phyloP scores from a whole-genome alignment of 2,113 vertebrate genomes.

The Genyomyrus donnyi region DNA sequence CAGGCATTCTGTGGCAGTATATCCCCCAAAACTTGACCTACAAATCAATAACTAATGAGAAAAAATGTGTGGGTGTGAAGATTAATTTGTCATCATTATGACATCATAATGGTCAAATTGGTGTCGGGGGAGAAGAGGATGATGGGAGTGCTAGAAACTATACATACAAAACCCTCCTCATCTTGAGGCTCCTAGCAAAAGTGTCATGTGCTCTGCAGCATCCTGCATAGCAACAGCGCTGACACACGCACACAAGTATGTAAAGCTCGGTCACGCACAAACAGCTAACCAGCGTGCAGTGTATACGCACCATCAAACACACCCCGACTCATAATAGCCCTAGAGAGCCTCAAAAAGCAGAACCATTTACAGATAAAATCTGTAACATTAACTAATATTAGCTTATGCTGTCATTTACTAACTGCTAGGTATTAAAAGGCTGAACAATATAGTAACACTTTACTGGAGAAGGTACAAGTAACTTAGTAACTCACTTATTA shows the following conservation, averaged over 20 bases:
- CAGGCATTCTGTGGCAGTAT: background rate
- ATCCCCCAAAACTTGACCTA: background rate
- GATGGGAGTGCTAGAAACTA: background rate
- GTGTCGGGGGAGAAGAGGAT: background rate
- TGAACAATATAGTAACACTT: background rate
- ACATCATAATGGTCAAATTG: background rate
- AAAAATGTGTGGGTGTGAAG: background rate
- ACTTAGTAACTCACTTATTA: background rate
- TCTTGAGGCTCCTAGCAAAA: background rate
- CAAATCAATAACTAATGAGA: background rate
- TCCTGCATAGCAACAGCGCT: background rate
- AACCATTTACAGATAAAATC: background rate
- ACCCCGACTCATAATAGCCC: background rate
- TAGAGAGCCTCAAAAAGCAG: background rate
- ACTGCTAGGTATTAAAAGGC: background rate
- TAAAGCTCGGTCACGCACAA: background rate
- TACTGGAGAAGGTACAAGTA: background rate
- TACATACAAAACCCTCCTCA: background rate
- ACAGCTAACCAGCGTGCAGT: background rate
- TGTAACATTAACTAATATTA: background rate
- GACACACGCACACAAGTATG: background rate
- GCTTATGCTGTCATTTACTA: background rate
- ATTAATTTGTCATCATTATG: background rate
- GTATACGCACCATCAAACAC: background rate
- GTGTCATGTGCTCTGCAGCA: background rate